Evolutionary conservation across 2,888 invertebrate species (phyloP).

Genomic region (Dermolepida albohirtum): DNA sequence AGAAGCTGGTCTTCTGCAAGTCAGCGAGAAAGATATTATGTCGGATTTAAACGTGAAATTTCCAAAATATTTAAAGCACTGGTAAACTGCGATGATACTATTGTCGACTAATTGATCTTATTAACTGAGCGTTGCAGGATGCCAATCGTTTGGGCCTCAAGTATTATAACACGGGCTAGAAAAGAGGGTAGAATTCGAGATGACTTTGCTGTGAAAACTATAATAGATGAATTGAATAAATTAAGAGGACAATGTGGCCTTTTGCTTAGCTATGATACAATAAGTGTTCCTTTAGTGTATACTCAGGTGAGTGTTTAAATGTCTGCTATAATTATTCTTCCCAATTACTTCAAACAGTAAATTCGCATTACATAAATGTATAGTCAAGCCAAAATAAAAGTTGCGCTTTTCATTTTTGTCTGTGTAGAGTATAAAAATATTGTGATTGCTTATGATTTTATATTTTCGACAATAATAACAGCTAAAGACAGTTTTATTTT

Average conservation of each 20-base stretch:
- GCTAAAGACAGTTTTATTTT: too few species aligned
- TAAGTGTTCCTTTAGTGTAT: conserved; percentile 84
- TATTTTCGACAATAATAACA: too few species aligned
- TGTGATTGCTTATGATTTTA: too few species aligned
- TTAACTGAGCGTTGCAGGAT: conserved; percentile 66
- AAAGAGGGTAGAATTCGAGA: conserved; percentile 90
- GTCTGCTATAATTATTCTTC: too few species aligned
- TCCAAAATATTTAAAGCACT: conserved; percentile 88
- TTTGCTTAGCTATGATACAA: conserved; percentile 81
- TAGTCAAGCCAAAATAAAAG: too few species aligned
- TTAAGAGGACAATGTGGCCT: conserved; percentile 84
- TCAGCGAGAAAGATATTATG: conserved; percentile 84
- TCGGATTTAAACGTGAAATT: conserved; percentile 83
- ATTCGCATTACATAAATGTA: too few species aligned
- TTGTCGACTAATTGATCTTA: conserved; percentile 20
- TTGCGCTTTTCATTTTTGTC: too few species aligned
- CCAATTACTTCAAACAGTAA: too few species aligned
- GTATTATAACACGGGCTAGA: conserved; percentile 89
- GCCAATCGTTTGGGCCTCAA: conserved; percentile 92
- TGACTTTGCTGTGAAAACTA: conserved; percentile 92
- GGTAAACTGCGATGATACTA: too few species aligned
- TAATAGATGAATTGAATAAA: conserved; percentile 88
- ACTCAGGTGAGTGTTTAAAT: conserved; percentile 72
- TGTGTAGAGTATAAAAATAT: too few species aligned
- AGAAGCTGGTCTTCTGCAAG: conserved; percentile 84